A percentile compares a stretch with the other conserved stretches of the same genome.
These are phyloP conservation scores for Triplophysa rosa DNA, from an alignment of 2,113 vertebrate species.

Conservation along the genomic window DNA sequence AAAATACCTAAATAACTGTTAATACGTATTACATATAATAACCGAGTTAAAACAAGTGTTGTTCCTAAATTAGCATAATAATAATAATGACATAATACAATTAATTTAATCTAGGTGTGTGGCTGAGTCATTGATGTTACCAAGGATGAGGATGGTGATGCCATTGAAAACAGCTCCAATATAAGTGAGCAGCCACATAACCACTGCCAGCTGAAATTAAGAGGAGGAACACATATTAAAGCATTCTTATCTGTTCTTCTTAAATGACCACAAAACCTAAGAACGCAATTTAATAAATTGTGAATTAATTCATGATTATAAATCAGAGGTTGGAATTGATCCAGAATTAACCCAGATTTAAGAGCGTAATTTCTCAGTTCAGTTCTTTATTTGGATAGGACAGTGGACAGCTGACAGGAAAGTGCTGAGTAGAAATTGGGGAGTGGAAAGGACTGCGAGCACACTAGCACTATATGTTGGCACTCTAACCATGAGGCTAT, in stretches of 20 bases:
- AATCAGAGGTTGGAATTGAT: too few relatives aligned
- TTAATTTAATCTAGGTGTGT: not conserved
- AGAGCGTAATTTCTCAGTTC: too few relatives aligned
- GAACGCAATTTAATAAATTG: not conserved
- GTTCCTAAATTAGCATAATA: too few relatives aligned
- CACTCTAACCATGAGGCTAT: too few relatives aligned
- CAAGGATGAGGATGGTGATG: conserved; percentile 89
- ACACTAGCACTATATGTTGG: too few relatives aligned
- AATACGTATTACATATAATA: not conserved
- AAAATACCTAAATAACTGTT: not conserved
- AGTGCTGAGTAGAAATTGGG: too few relatives aligned
- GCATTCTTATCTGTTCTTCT: not conserved
- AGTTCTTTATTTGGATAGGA: too few relatives aligned
- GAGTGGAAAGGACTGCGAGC: too few relatives aligned
- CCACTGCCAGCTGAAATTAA: conserved; percentile 81
- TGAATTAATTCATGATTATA: too few relatives aligned
- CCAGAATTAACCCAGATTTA: too few relatives aligned
- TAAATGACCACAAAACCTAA: not conserved
- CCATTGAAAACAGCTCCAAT: conserved; percentile 91
- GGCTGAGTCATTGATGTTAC: conserved; percentile 68
- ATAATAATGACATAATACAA: too few relatives aligned
- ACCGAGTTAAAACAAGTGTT: not conserved
- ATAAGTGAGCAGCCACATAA: conserved; percentile 92
- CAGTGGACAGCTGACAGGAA: too few relatives aligned
- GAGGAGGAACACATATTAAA: not conserved